A percentile compares a stretch with the other conserved stretches of the same genome.
phyloP scores from a whole-genome alignment of 30 jellyfish, hydroid and myxozoan genomes.

The Aurelia coerulea region DNA sequence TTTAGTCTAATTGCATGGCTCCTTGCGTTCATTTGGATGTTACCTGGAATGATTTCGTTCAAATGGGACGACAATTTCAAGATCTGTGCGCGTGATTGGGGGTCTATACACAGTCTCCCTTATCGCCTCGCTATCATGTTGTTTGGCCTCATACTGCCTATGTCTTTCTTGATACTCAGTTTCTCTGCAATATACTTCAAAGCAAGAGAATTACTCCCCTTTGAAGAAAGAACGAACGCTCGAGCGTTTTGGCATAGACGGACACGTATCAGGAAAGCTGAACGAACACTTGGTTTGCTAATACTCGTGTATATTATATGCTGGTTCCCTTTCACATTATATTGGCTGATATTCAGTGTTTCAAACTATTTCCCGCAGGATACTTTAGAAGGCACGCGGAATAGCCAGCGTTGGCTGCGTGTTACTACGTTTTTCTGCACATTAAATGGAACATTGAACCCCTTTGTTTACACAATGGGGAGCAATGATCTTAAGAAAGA shows the following conservation, averaged over 20 bases:
- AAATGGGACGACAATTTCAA: conserved; percentile 51
- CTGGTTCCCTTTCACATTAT: conserved; percentile 86
- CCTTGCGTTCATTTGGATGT: conserved; percentile 59
- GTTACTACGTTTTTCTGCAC: conserved; percentile 81
- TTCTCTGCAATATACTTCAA: conserved; percentile 77
- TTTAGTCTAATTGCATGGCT: conserved; percentile 75
- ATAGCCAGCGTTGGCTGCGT: conserved; percentile 76
- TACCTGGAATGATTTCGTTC: conserved; percentile 83
- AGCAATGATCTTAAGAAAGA: conserved; percentile 58
- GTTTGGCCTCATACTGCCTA: conserved; percentile 72
- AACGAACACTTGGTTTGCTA: conserved; percentile 77
- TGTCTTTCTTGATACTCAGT: conserved; percentile 69
- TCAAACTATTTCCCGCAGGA: conserved; percentile 53
- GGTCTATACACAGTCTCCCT: conserved; percentile 43
- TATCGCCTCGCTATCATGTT: conserved; percentile 76
- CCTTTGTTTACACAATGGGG: conserved; percentile 79
- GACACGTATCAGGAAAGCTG: conserved; percentile 81
- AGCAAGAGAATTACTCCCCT: conserved; percentile 55
- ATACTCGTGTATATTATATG: conserved; percentile 65
- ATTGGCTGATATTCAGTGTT: conserved; percentile 72
- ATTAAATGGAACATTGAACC: conserved; percentile 79
- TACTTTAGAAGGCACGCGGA: conserved; percentile 51
- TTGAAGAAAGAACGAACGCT: conserved; percentile 26
- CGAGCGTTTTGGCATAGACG: conserved; percentile 44
- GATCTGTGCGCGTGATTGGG: conserved; percentile 80